Evolutionary conservation across 2,888 invertebrate genomes (phyloP).

Genomic region (Galerucella pusilla): DNA sequence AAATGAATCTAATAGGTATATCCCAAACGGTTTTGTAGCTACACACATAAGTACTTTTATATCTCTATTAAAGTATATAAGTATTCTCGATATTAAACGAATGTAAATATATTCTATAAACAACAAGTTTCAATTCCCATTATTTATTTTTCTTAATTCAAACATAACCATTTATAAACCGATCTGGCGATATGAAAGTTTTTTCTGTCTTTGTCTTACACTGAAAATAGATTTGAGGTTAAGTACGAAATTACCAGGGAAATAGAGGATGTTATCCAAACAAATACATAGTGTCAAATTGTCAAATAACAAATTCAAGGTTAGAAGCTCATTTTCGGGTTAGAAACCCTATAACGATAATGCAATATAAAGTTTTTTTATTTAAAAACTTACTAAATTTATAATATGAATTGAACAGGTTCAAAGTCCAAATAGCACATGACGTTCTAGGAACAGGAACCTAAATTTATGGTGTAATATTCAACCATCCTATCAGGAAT

Average conservation of each 20-base stretch:
- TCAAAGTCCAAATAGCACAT: neutral
- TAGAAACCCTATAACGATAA: neutral
- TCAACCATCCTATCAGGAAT: neutral
- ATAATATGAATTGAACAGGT: too few relatives aligned
- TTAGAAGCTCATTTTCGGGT: neutral
- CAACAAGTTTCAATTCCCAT: neutral
- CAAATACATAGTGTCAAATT: neutral
- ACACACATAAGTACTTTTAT: too few relatives aligned
- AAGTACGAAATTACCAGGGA: constrained; percentile 5
- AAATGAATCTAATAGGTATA: too few relatives aligned
- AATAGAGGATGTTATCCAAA: neutral
- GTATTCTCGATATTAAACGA: too few relatives aligned
- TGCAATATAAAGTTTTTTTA: too few relatives aligned
- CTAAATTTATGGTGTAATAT: too few relatives aligned
- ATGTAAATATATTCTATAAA: neutral
- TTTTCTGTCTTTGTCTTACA: constrained; percentile 34
- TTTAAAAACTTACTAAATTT: too few relatives aligned
- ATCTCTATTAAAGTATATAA: too few relatives aligned
- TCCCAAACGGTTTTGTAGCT: too few relatives aligned
- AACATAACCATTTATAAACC: constrained; percentile 14
- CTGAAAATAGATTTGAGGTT: constrained; percentile 29
- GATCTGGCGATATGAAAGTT: constrained; percentile 25
- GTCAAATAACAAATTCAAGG: neutral
- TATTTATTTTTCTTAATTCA: constrained; percentile 11
- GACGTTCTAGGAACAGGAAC: neutral